Evolutionary conservation across 2,113 vertebrate genomes (phyloP).

Genomic region (Nymphicus hollandicus): DNA sequence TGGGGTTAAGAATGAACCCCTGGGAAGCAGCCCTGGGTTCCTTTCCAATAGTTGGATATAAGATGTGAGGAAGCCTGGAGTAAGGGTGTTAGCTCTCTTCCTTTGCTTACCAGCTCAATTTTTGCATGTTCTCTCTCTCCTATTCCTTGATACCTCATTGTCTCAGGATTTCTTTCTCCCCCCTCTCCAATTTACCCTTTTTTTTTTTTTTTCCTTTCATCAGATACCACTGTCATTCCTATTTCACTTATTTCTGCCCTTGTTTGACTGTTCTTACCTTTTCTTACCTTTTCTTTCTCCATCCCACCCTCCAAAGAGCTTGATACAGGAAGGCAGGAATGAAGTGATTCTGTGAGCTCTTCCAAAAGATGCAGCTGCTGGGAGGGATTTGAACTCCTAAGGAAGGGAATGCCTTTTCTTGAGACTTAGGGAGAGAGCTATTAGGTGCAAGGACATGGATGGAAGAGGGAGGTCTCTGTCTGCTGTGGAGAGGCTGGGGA

Average conservation of each 20-base stretch:
- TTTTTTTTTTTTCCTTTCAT: neutral
- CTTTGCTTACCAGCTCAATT: neutral
- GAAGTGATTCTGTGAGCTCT: neutral
- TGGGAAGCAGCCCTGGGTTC: neutral
- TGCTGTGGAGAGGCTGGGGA: neutral
- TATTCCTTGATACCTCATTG: neutral
- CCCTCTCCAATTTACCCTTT: rapidly evolving
- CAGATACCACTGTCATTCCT: neutral
- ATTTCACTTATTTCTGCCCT: neutral
- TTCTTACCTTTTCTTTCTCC: neutral
- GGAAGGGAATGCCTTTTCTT: neutral
- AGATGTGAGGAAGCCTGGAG: neutral
- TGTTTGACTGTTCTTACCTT: neutral
- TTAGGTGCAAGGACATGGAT: neutral
- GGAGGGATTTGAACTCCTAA: neutral
- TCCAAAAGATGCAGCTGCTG: neutral
- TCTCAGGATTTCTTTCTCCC: neutral
- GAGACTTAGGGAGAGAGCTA: neutral
- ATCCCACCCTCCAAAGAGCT: neutral
- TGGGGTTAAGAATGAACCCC: neutral
- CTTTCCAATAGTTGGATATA: neutral
- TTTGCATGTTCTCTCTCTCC: neutral
- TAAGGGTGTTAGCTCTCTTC: neutral
- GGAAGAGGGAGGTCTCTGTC: neutral
- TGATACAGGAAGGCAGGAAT: neutral